These are phyloP conservation scores for Alcis repandata DNA, from an alignment of 2,888 invertebrate genomes.

Conservation along the genomic window DNA sequence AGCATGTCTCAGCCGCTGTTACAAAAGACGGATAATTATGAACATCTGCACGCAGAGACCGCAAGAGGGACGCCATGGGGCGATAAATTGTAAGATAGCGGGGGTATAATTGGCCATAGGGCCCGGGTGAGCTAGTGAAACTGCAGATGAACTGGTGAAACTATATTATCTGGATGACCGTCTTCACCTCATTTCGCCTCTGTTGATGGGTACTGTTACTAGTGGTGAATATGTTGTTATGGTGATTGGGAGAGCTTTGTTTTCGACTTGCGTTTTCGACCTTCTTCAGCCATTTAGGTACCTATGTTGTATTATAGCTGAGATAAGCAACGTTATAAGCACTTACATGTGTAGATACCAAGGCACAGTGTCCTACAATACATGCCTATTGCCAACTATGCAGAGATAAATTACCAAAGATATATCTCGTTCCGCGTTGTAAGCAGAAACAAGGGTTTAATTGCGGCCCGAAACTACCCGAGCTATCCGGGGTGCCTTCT, in stretches of 20 bases:
- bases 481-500: slow-evolving; percentile 9
- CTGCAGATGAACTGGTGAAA: slow-evolving; percentile 5
- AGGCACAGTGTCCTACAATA: too few species aligned
- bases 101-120: slow-evolving; percentile 55
- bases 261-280: too few species aligned
- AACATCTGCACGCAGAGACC: slow-evolving; percentile 72
- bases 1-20: slow-evolving; percentile 24
- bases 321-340: too few species aligned
- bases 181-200: slow-evolving; percentile 10
- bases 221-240: too few species aligned
- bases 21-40: slow-evolving; percentile 69
- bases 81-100: slow-evolving; percentile 60
- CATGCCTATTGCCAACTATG: neutral
- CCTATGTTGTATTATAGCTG: too few species aligned
- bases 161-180: slow-evolving; percentile 14
- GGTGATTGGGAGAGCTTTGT: too few species aligned
- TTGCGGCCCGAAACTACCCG: slow-evolving; percentile 23
- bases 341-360: too few species aligned
- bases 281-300: too few species aligned
- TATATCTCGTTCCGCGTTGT: slow-evolving; percentile 10
- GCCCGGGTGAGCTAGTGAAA: neutral
- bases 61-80: slow-evolving; percentile 48
- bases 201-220: neutral
- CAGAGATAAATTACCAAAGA: slow-evolving; percentile 9
- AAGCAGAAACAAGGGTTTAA: slow-evolving; percentile 15